Base-by-base conservation (phyloP, 1,140 invertebrate species). In the Gyrodactylus salaris region DNA sequence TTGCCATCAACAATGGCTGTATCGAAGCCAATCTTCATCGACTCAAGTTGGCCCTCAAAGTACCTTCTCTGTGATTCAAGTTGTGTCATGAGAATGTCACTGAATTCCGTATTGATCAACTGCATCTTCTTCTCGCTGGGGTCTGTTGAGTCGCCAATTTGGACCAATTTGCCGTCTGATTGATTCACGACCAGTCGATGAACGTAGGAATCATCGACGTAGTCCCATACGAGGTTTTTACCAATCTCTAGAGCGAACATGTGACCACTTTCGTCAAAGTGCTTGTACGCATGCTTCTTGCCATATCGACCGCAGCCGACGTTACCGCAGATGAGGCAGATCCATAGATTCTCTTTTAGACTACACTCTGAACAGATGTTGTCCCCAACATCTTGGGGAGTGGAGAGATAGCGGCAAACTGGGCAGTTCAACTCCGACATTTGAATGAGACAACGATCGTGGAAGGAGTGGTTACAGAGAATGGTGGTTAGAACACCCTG, bases 401-500 rank as follows among this genome's bases (percentile, higher is more conserved):
- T 95, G 83, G 94, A 91, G 75, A 88, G 87, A 75, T 80, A 81
- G 23, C 81, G 77, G 77, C 81, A 82, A 2, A 82, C 80, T 2
- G 81, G 81, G 76, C 81, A 82, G 72, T 79, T 80, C 75, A 22
- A 78, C 76, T 95, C 91, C n/a, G 88, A 86, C 92, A 94, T 98
- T 80, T 96, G 88, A 73, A 88, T 85, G 26, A 99, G 82, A 81
- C 94, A 99, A 76, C 86, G 86, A 21, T 88, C 86, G 82, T 99
- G 95, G 81, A 97, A 98, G 0, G 91, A 87, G 82, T 99, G 95
- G 82, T 97, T 96, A 79, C 95, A 99, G 27, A 98, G 83, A 77
- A 99, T 94, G 1, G 92, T 97, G 73, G 98, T 83, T 76, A 98
- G 87, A 54, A 54, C 34, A 1, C 92, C 91, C 81, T 97, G 92